Percentiles rank a stretch among this genome's conserved stretches.
Evolutionary conservation across 2,888 invertebrate genomes (phyloP).

Genomic region (Cantharis lateralis): DNA sequence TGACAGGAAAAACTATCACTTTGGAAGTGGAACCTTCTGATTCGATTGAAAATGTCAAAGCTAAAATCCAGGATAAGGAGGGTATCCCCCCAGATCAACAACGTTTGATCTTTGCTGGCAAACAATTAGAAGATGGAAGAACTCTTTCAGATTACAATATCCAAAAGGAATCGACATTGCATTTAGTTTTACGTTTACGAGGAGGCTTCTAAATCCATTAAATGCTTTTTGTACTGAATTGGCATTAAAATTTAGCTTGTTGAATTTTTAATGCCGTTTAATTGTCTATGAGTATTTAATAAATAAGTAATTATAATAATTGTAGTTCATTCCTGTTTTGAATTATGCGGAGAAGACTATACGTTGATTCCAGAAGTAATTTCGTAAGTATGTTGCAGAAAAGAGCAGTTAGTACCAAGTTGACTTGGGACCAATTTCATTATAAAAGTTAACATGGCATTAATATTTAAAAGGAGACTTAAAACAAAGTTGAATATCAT

Average conservation of each 20-base stretch:
- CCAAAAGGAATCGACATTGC: slow-evolving; percentile 91
- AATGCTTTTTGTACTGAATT: neutral
- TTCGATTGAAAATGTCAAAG: slow-evolving; percentile 94
- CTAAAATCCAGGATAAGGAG: slow-evolving; percentile 90
- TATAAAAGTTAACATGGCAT: too few relatives aligned
- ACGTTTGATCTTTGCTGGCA: slow-evolving; percentile 91
- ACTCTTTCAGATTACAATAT: slow-evolving; percentile 88
- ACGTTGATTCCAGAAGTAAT: neutral
- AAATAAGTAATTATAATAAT: neutral
- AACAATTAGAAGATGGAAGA: slow-evolving; percentile 93
- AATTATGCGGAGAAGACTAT: too few relatives aligned
- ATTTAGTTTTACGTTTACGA: slow-evolving; percentile 84
- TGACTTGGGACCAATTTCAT: too few relatives aligned
- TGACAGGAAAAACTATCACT: slow-evolving; percentile 94
- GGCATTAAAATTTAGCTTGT: neutral
- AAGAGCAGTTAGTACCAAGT: too few relatives aligned
- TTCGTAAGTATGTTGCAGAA: too few relatives aligned
- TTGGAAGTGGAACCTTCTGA: slow-evolving; percentile 92
- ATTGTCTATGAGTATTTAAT: neutral
- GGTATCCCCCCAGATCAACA: slow-evolving; percentile 92
- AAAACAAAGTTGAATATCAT: too few relatives aligned
- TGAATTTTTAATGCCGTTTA: neutral
- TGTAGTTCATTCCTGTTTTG: neutral
- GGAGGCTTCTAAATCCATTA: slow-evolving; percentile 66
- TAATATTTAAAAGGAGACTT: too few relatives aligned